Base-by-base conservation (phyloP, 2,113 vertebrate species). In the Coracopsis vasa region DNA sequence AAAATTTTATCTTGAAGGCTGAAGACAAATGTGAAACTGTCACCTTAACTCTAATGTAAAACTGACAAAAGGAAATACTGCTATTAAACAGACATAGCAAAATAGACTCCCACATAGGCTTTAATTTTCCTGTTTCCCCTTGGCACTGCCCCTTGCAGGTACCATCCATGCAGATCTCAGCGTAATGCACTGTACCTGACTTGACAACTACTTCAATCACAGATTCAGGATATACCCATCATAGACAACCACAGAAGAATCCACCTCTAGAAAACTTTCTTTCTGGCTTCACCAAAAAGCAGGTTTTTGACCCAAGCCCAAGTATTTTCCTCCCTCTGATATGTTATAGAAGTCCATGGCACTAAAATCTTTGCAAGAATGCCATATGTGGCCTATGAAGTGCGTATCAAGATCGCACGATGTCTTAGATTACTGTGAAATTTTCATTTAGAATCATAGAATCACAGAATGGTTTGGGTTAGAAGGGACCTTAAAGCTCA, bases 1-100 rank as follows among this genome's bases (percentile, higher is more conserved):
- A 65, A 60, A 54, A 87, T 35, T 64, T 90, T 90, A 80, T 83
- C 92, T 94, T 77, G 91, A 96, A 97, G 58, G 79, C 11, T 12
- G 58, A 92, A 94, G 83, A 65, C 78, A 96, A 90, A 97, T 58
- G 91, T 3, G 9, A 90, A 95, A 69, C 61, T 85, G 47, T 81
- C 87, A 89, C 80, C 69, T 89, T 62, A 83, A 88, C 35, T 60
- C 64, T 54, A 74, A 58, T 75, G 67, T 61, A 86, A 56, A 93
- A 61, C 29, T 81, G 53, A 20, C 79, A 92, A 12, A 72, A 87
- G 41, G 41, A 87, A 92, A 75, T 47, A 70, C 1, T 58, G 35
- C 64, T 64, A 50, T n/a, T 37, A 56, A 71, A 39, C 1, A 91
- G 72, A 47, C 23, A 61, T 4, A 45, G 12, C 13, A 69, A 88